Evolutionary conservation across 2,888 invertebrate genomes (phyloP).

Genomic region (Cryptophagus acutangulus): DNA sequence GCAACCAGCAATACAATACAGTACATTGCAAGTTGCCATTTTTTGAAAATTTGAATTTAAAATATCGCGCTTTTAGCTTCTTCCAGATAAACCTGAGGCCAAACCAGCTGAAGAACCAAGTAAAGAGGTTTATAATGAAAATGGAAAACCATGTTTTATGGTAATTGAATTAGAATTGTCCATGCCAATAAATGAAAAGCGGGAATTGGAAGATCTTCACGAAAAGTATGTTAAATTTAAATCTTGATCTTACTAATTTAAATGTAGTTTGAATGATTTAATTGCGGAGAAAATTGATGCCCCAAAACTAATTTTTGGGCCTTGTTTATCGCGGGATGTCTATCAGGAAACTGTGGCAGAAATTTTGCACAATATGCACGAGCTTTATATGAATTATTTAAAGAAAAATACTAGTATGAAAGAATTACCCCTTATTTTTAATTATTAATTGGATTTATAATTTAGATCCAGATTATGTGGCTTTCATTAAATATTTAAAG

Average conservation of each 20-base stretch:
- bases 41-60: not conserved
- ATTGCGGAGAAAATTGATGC: too few relatives aligned
- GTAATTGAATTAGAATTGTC: slow-evolving; percentile 42
- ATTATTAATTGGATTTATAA: too few relatives aligned
- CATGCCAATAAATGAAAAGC: slow-evolving; percentile 33
- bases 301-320: slow-evolving; percentile 31
- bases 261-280: too few relatives aligned
- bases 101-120: slow-evolving; percentile 35
- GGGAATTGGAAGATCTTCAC: slow-evolving; percentile 38
- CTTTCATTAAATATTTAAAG: too few relatives aligned
- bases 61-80: slow-evolving; percentile 10
- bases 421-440: too few relatives aligned
- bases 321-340: slow-evolving; percentile 33
- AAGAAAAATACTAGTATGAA: too few relatives aligned
- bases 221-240: slow-evolving; percentile 28
- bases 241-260: too few relatives aligned
- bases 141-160: slow-evolving; percentile 40
- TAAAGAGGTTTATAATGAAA: slow-evolving; percentile 36
- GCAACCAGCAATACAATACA: too few relatives aligned
- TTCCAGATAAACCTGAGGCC: slow-evolving; percentile 29
- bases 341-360: slow-evolving; percentile 35
- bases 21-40: not conserved
- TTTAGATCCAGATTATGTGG: too few relatives aligned
- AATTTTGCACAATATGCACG: slow-evolving; percentile 36
- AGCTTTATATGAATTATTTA: slow-evolving; percentile 33